Evolutionary conservation across 2,113 vertebrate species (phyloP), one percentile per base, ranked within the genome.

Genomic region (Apteryx owenii): DNA sequence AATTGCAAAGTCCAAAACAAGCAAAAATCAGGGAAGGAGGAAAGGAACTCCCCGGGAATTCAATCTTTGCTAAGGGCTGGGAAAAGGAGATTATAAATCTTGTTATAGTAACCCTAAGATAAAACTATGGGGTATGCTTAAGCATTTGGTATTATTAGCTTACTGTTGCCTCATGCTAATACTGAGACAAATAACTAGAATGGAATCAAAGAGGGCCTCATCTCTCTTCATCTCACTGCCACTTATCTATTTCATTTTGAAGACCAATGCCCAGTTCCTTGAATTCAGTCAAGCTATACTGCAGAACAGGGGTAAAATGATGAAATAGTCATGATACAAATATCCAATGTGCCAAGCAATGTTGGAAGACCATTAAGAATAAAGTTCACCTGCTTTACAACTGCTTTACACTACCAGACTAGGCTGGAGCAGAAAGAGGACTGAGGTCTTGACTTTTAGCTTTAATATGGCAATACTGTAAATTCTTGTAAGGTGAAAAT

Each of bases 321-420:
- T 16, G 25, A 44, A 64, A 12, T 46, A 71, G 7, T 5, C 22
- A 8, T 31, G 36, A 12, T 50, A 25, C 21, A 66, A 66, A 7
- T 8, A 51, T 11, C 54, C 40, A 19, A 21, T 4, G 6, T 20
- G 36, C 20, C 64, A 29, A 33, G 22, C 33, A 79, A 14, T 0
- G 0, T 0, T 66, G 26, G 51, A 50, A 78, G 33, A 1, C 9
- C 17, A 19, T 6, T 31, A 58, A 5, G 38, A 89, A 44, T 0
- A 21, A 61, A 76, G 56, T 12, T 40, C 48, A 42, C 3, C 36
- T 38, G 26, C 65, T 76, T 29, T 79, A n/a, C 28, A n/a, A 13
- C 28, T 61, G 9, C 8, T 64, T 36, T 50, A 31, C 3, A 3
- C 20, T 21, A 51, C n/a, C 42, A 77, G 26, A 15, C 4, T 28